Evolutionary conservation across 2,888 invertebrate species (phyloP).

Genomic region (Incurvaria masculella): DNA sequence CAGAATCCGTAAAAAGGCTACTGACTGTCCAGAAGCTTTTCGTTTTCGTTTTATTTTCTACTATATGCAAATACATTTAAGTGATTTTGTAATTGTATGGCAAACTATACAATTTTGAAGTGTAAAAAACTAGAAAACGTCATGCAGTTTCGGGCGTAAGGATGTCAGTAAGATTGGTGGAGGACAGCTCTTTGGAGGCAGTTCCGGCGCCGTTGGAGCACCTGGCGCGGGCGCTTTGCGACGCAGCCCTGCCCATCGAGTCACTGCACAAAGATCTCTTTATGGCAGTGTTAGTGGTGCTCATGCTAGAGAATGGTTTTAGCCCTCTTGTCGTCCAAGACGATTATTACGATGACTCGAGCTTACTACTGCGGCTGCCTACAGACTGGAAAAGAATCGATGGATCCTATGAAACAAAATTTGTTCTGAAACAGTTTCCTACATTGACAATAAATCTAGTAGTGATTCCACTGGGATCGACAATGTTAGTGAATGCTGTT

Average conservation of each 20-base stretch:
- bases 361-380: constrained; percentile 17
- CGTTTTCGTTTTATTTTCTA: too few species aligned
- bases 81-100: too few species aligned
- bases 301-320: constrained; percentile 43
- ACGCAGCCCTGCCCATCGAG: constrained; percentile 18
- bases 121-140: too few species aligned
- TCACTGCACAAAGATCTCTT: constrained; percentile 36
- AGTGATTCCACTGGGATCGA: constrained; percentile 34
- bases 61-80: too few species aligned
- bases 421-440: constrained; percentile 30
- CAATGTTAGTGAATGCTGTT: constrained; percentile 33
- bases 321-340: constrained; percentile 23
- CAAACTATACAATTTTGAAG: too few species aligned
- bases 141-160: too few species aligned
- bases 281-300: constrained; percentile 31
- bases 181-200: too few species aligned
- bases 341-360: constrained; percentile 6
- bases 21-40: too few species aligned
- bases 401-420: constrained; percentile 29
- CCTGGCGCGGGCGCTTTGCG: too few species aligned
- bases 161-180: too few species aligned
- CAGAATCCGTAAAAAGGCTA: too few species aligned
- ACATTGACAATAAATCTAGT: constrained; percentile 30
- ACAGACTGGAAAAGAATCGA: constrained; percentile 26
- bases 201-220: too few species aligned